Evolutionary conservation across 1,140 invertebrate genomes (phyloP), one percentile per base, ranked within the genome.

Genomic region (Drosophila tropicalis): DNA sequence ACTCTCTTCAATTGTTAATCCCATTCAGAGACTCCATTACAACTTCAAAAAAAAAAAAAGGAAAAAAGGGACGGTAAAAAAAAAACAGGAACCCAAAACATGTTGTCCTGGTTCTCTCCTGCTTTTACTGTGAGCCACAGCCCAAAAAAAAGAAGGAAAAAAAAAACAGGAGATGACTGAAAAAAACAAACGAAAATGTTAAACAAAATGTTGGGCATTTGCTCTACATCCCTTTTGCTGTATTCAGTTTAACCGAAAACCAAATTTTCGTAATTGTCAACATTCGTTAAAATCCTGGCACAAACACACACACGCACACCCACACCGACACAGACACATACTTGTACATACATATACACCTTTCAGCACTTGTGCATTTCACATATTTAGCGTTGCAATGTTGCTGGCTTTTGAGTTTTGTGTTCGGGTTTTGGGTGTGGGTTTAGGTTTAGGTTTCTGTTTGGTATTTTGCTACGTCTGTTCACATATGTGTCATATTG

Each of bases 211-310:
- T 62, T 62, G 62, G 44, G 70, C 44, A 63, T 76, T 76, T 77
- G 51, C 61, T 39, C 51, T 58, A 22, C 63, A 67, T 39, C 65
- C 70, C 70, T 64, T 71, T 61, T 58, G 67, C 77, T 71, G 77
- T 44, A 71, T 82, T 80, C 67, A 72, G 58, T 84, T 72, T 89
- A 84, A 84, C 84, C 76, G 78, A 67, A 79, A 89, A 80, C 76
- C 84, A 89, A 87, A 87, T 87, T 87, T 84, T 87, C 76, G 84
- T 90, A 87, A 87, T 89, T 87, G 84, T 87, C 84, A 87, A 84
- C 84, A 87, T 84, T 87, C 77, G 84, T 87, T 87, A 89, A 87
- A 87, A 83, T 80, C 76, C 41, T 83, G 69, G 76, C 70, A 77
- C 79, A 83, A 76, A 87, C 75, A 82, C 56, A 63, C 41, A 41